Percentiles rank a stretch among this genome's conserved stretches.
These are phyloP conservation scores for Cephus sareptanus DNA, from an alignment of 2,888 invertebrate species.

Conservation along the genomic window DNA sequence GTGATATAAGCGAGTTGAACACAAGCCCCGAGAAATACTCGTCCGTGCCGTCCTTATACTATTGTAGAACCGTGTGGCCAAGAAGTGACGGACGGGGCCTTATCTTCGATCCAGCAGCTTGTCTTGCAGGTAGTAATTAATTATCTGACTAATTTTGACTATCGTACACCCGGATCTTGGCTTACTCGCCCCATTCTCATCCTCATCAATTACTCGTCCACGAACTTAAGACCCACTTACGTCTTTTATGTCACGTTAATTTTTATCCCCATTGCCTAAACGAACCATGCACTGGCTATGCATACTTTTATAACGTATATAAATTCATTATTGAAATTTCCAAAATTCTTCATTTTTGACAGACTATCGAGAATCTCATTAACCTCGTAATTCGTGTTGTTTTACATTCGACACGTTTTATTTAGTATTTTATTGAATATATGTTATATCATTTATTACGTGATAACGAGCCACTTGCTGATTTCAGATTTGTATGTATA, in stretches of 20 bases:
- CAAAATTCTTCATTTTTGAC: not conserved
- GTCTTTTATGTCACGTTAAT: slow-evolving; percentile 3
- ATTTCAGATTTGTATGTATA: not conserved
- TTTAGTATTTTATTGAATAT: not conserved
- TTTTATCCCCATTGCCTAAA: not conserved
- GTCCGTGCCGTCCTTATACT: not conserved
- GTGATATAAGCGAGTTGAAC: not conserved
- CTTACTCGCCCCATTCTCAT: slow-evolving; percentile 4
- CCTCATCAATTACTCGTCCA: slow-evolving; percentile 7
- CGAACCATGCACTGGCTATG: not conserved
- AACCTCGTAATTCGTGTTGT: too few species aligned
- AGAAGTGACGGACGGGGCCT: slow-evolving; percentile 6
- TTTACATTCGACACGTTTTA: not conserved
- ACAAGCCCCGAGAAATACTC: not conserved
- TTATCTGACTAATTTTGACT: slow-evolving; percentile 8
- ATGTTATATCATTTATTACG: not conserved
- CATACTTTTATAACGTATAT: not conserved
- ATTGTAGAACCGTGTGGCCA: not conserved
- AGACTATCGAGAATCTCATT: too few species aligned
- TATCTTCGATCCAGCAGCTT: slow-evolving; percentile 5
- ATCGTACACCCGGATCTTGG: slow-evolving; percentile 5
- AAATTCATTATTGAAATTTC: not conserved
- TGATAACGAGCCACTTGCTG: not conserved
- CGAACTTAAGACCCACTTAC: slow-evolving; percentile 2
- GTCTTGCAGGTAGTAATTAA: slow-evolving; percentile 6